Conservation (phyloP, 2,113 vertebrate species). For the Tympanuchus pallidicinctus region DNA sequence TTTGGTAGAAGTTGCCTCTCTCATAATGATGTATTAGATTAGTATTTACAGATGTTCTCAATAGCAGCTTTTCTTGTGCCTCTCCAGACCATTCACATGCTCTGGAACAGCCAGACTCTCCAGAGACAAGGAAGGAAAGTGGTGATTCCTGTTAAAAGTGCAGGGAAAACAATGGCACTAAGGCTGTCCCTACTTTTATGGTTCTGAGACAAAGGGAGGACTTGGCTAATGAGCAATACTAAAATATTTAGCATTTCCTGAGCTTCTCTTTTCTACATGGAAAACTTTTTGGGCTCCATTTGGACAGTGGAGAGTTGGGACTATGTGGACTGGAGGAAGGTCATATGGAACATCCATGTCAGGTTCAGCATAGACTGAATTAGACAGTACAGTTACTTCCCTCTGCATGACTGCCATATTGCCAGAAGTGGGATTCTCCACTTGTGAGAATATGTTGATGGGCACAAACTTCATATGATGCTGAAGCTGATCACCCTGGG, state of each 20-base stretch:
- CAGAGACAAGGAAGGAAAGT: not conserved
- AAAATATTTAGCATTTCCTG: not conserved
- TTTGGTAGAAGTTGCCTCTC: not conserved
- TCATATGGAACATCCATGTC: not conserved
- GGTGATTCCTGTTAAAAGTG: not conserved
- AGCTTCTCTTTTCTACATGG: not conserved
- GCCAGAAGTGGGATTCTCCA: not conserved
- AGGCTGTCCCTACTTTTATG: not conserved
- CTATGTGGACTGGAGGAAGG: not conserved
- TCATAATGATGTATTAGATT: not conserved
- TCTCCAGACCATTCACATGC: accelerated
- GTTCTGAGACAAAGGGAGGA: not conserved
- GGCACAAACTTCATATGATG: not conserved
- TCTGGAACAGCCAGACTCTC: not conserved
- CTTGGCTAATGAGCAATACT: not conserved
- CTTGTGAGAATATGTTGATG: not conserved
- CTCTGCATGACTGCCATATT: not conserved
- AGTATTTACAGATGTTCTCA: not conserved
- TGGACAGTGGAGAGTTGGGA: not conserved
- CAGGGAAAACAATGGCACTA: accelerated
- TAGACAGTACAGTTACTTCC: not conserved
- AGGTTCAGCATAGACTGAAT: not conserved
- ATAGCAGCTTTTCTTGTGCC: not conserved
- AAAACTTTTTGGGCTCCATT: not conserved
- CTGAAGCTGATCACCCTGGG: not conserved